A percentile compares a stretch with the other conserved stretches of the same genome.
Conservation (phyloP, 2,888 invertebrate genomes). For the Eurois occulta region DNA sequence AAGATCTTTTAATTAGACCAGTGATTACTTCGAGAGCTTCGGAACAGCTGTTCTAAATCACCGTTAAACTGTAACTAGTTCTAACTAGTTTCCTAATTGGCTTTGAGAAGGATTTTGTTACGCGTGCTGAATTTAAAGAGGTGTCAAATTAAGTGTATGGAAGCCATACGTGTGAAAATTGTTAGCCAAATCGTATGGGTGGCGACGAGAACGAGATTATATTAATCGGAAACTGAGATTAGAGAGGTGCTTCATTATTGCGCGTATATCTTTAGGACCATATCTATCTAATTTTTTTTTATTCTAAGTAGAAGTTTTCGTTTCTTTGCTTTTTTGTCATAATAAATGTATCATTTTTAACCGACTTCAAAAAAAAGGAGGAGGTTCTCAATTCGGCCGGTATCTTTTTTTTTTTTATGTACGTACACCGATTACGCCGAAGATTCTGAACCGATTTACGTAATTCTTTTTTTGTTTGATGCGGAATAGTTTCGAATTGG, state of each 20-base stretch:
- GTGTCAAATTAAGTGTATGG: conserved; percentile 16
- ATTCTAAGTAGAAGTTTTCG: no score
- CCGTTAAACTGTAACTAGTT: conserved; percentile 25
- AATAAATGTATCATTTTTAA: no score
- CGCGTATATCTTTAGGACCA: background rate
- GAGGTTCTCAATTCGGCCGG: no score
- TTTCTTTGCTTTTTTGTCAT: no score
- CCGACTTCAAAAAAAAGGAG: no score
- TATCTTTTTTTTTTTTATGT: no score
- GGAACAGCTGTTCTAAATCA: conserved; percentile 53
- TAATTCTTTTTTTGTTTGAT: no score
- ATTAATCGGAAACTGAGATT: background rate
- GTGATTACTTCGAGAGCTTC: conserved; percentile 29
- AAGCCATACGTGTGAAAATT: conserved; percentile 32
- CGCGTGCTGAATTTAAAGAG: conserved; percentile 14
- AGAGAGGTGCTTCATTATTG: background rate
- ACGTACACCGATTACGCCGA: no score
- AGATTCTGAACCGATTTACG: no score
- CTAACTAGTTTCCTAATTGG: conserved; percentile 46
- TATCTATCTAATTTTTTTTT: no score
- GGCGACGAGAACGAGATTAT: background rate
- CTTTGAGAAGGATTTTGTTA: conserved; percentile 30
- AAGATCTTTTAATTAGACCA: conserved; percentile 34
- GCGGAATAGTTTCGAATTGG: no score
- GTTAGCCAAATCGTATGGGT: background rate